Conservation (phyloP, 2,113 vertebrate species). For the Pholis gunnellus region DNA sequence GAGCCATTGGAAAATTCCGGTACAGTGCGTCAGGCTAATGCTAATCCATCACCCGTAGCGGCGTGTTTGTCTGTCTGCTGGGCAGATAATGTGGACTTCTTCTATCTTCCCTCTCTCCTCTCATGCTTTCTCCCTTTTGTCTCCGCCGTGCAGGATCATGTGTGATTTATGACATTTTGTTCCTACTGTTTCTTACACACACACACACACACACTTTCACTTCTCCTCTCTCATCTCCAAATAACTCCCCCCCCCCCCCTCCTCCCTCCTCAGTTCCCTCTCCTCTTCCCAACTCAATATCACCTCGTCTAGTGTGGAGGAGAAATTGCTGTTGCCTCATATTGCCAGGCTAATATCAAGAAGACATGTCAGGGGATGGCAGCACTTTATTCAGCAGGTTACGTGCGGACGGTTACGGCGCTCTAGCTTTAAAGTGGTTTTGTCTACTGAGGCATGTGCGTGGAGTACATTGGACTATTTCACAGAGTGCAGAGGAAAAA, state of each 20-base stretch:
- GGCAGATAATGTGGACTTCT: conserved; percentile 64
- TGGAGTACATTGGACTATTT: conserved; percentile 70
- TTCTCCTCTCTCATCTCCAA: conserved; percentile 62
- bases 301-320: conserved; percentile 72
- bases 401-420: conserved; percentile 57
- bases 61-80: conserved; percentile 69
- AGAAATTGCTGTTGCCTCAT: conserved; percentile 78
- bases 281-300: conserved; percentile 80
- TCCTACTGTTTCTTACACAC: conserved; percentile 62
- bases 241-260: conserved; percentile 15
- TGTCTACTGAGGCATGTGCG: conserved; percentile 71
- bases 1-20: conserved; percentile 72
- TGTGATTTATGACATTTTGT: conserved; percentile 82
- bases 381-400: conserved; percentile 79
- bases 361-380: conserved; percentile 78
- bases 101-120: conserved; percentile 50
- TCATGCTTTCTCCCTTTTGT: conserved; percentile 62
- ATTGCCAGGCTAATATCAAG: conserved; percentile 78
- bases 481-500: conserved; percentile 18
- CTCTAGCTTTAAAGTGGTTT: conserved; percentile 66
- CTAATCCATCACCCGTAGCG: conserved; percentile 78
- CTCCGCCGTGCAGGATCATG: conserved; percentile 70
- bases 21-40: conserved; percentile 66
- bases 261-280: conserved; percentile 60
- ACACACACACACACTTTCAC: conserved; percentile 45